These are phyloP conservation scores for Mesoligia furuncula DNA, from an alignment of 2,888 invertebrate genomes.

Conservation along the genomic window DNA sequence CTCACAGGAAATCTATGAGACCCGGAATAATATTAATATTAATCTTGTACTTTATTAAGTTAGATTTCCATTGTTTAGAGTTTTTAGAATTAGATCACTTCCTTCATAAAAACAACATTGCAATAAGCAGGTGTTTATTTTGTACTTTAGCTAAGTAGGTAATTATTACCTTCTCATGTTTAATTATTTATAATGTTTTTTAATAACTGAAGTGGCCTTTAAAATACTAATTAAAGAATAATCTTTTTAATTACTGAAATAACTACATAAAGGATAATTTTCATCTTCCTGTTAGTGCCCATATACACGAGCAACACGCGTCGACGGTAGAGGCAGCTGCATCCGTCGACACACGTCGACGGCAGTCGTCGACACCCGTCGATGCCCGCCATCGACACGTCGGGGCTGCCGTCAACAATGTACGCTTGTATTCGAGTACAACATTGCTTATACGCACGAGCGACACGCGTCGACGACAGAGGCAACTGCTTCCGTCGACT, in stretches of 20 bases:
- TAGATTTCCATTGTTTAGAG: neutral
- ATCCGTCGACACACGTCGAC: no score
- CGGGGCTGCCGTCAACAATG: no score
- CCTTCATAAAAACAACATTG: constrained; percentile 8
- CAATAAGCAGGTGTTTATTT: neutral
- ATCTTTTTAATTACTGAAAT: constrained; percentile 31
- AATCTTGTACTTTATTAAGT: neutral
- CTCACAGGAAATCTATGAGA: neutral
- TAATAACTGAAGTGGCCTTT: constrained; percentile 23
- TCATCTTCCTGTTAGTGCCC: constrained; percentile 11
- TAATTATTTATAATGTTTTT: constrained; percentile 30
- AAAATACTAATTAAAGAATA: constrained; percentile 26
- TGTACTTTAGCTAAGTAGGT: neutral
- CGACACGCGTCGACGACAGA: neutral
- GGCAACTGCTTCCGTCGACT: no score
- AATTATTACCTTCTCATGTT: constrained; percentile 8
- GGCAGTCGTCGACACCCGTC: no score
- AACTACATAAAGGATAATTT: constrained; percentile 19
- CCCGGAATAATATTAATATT: neutral
- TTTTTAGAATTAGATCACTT: constrained; percentile 19
- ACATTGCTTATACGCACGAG: neutral
- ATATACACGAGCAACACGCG: neutral
- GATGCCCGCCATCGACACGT: no score
- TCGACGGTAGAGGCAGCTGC: no score
- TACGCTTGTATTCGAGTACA: no score